phyloP scores from a whole-genome alignment of 2,888 invertebrate genomes.

The Limnephilus marmoratus region DNA sequence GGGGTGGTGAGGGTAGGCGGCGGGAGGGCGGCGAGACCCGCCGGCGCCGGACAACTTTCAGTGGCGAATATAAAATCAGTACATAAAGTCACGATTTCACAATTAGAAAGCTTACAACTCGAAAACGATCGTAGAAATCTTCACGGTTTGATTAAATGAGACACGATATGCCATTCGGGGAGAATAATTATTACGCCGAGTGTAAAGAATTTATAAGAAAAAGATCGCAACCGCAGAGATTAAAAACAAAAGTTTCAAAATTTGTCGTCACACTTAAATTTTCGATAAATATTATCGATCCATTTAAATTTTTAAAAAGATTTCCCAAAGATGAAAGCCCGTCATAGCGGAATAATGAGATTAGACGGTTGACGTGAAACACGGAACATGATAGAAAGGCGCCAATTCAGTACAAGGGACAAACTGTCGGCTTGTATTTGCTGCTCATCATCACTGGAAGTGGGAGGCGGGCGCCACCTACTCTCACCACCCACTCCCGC shows the following conservation, averaged over 20 bases:
- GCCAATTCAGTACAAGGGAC: constrained; percentile 14
- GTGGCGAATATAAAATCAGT: constrained; percentile 43
- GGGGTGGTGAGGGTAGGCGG: constrained; percentile 21
- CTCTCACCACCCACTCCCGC: background rate
- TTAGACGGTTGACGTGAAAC: constrained; percentile 3
- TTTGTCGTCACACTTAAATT: background rate
- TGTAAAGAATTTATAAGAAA: background rate
- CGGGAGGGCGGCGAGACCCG: constrained; percentile 66
- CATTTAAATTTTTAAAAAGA: background rate
- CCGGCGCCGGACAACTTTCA: constrained; percentile 64
- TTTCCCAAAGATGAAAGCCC: background rate
- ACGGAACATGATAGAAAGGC: background rate
- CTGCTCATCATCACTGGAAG: background rate
- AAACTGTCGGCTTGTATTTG: constrained; percentile 18
- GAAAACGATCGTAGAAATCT: constrained; percentile 58
- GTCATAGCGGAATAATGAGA: constrained; percentile 5
- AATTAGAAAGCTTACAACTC: constrained; percentile 39
- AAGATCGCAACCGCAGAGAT: background rate
- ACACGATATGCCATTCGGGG: constrained; percentile 11
- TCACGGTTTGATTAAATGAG: constrained; percentile 42
- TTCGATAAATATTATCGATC: background rate
- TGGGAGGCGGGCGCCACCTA: background rate
- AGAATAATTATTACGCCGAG: background rate
- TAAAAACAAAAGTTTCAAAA: background rate
- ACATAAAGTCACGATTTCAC: constrained; percentile 42